These are phyloP conservation scores for Drosophila hydei DNA, from an alignment of 1,140 invertebrate genomes.

Conservation along the genomic window DNA sequence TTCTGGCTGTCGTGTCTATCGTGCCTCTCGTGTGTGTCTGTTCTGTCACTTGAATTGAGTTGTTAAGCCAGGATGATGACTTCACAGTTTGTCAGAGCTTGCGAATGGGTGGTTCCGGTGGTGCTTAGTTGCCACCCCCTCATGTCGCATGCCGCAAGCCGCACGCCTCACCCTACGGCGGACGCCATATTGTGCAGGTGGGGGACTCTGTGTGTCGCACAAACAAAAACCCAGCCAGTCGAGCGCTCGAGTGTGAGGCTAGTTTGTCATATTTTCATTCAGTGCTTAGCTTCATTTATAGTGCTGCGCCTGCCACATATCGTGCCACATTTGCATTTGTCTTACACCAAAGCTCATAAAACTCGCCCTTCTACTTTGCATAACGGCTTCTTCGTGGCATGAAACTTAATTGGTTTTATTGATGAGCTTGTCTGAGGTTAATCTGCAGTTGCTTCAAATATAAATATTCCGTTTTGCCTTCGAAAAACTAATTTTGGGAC, in stretches of 20 bases:
- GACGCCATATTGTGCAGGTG: constrained; percentile 10
- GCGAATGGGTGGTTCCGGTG: constrained; percentile 39
- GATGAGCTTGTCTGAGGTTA: neutral
- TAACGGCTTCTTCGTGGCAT: neutral
- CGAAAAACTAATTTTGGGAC: no score
- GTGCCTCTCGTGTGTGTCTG: constrained; percentile 29
- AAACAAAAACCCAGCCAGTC: constrained; percentile 26
- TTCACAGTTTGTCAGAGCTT: constrained; percentile 83
- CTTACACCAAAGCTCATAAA: constrained; percentile 44
- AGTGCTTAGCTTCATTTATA: constrained; percentile 1
- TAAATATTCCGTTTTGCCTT: neutral
- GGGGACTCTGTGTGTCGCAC: constrained; percentile 6
- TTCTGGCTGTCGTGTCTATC: neutral
- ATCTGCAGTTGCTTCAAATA: constrained; percentile 21
- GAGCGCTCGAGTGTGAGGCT: constrained; percentile 43
- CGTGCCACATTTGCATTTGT: constrained; percentile 79
- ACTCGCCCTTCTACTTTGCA: constrained; percentile 50
- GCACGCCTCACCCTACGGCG: neutral
- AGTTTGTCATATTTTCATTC: constrained; percentile 59
- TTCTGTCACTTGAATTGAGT: constrained; percentile 73
- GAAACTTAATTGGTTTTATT: neutral
- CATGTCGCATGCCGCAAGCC: no score
- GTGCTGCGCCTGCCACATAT: constrained; percentile 24
- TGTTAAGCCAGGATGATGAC: constrained; percentile 82
- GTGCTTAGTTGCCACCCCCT: constrained; percentile 25